A percentile compares a stretch with the other conserved stretches of the same genome.
Evolutionary conservation across 1,140 invertebrate genomes (phyloP).

Genomic region (Spodoptera litura): DNA sequence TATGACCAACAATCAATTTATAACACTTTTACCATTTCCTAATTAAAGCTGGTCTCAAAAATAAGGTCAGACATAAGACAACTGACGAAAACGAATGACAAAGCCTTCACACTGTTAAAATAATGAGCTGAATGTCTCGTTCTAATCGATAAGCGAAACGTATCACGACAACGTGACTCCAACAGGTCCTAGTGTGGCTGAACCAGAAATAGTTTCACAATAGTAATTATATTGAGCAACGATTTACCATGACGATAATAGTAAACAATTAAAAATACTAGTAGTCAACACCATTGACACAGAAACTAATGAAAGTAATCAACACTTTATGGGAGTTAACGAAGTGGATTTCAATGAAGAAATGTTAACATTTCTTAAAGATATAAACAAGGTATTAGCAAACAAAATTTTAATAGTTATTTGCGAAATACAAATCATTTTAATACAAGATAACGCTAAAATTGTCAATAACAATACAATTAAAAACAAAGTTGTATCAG

Average conservation of each 20-base stretch:
- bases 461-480: too few relatives aligned
- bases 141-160: slow-evolving; percentile 51
- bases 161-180: slow-evolving; percentile 56
- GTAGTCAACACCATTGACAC: slow-evolving; percentile 3
- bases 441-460: too few relatives aligned
- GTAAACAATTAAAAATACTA: slow-evolving; percentile 34
- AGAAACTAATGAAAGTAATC: slow-evolving; percentile 23
- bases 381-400: background rate
- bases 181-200: slow-evolving; percentile 39
- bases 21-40: slow-evolving; percentile 25
- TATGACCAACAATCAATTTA: background rate
- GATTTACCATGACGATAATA: slow-evolving; percentile 39
- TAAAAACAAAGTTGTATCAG: too few relatives aligned
- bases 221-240: slow-evolving; percentile 45
- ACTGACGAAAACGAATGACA: slow-evolving; percentile 39
- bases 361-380: background rate
- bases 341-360: background rate
- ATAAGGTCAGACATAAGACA: slow-evolving; percentile 46
- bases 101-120: slow-evolving; percentile 29
- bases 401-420: too few relatives aligned
- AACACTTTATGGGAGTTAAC: background rate
- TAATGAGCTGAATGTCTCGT: slow-evolving; percentile 42
- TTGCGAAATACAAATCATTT: too few relatives aligned
- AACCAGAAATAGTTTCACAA: slow-evolving; percentile 43
- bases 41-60: slow-evolving; percentile 12